Base-by-base conservation (phyloP, 2,113 vertebrate species). In the Saguinus midas region DNA sequence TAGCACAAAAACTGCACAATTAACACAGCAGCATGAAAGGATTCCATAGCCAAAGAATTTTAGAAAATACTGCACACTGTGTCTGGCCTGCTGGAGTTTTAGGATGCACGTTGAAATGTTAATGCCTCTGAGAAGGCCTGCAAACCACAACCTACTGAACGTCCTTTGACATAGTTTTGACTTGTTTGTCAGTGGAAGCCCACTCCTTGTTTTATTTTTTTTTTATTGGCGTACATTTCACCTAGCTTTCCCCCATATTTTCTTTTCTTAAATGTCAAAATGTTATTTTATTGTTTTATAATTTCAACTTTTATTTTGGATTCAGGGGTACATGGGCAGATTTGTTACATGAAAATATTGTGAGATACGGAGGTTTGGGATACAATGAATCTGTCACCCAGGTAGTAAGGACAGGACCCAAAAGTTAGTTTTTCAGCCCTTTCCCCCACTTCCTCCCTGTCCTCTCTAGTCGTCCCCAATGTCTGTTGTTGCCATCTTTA, bases 161-260 rank as follows among this genome's bases (percentile, higher is more conserved):
- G 40, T 81, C 68, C 75, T 89, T 93, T 91, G 70, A 80, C 43
- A 17, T 95, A 70, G 78, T 90, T 85, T 80, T 52, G 57, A 76
- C 20, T 93, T 87, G 29, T 8, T 48, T 87, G 43, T 86, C 80
- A 81, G 3, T 35, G 17, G 29, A 76, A 94, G 29, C 35, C 66
- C 5, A 45, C 32, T 48, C 40, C 37, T 52, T 75, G 82, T 81
- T 27, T 29, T 90, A 75, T 27, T 29, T 89, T 58, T 29, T 80
- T 68, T 76, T 70, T 10, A 21, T 48, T 70, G 14, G 35, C 55
- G 76, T 91, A 55, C 6, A 83, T 5, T 79, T 90, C 52, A 61
- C 70, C 76, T 87, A 84, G 40, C 8, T 91, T 94, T 91, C 13
- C 32, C 32, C 57, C 61, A 64, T 64, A 29, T 64, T 64, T 64